phyloP scores from a whole-genome alignment of 1,140 invertebrate genomes.

The Diploscapter pachys region DNA sequence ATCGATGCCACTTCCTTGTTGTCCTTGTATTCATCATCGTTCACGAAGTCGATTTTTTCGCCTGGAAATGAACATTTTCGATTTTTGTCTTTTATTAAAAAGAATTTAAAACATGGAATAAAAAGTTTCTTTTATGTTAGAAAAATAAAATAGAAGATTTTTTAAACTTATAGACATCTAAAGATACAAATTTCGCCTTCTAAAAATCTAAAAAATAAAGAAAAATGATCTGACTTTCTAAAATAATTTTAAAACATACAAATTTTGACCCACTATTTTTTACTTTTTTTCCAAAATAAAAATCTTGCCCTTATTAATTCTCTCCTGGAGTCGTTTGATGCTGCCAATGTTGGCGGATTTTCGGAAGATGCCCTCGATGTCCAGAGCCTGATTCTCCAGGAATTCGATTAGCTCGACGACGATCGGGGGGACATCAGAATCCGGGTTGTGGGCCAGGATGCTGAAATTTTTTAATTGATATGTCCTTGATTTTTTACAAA shows the following conservation, averaged over 20 bases:
- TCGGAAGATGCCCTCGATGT: conserved; percentile 63
- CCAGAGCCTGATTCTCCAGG: conserved; percentile 60
- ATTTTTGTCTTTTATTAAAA: too few relatives aligned
- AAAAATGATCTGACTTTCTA: too few relatives aligned
- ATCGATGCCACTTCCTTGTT: conserved; percentile 58
- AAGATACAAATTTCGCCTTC: too few relatives aligned
- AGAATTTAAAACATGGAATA: too few relatives aligned
- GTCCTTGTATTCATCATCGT: conserved; percentile 46
- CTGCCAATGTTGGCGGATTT: conserved; percentile 60
- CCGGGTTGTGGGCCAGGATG: conserved; percentile 61
- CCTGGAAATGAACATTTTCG: conserved; percentile 34
- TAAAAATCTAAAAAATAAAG: too few relatives aligned
- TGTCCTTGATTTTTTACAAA: too few relatives aligned
- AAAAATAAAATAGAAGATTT: too few relatives aligned
- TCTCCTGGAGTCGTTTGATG: conserved; percentile 61
- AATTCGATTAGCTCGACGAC: conserved; percentile 61
- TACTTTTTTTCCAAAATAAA: not conserved
- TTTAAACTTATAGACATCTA: too few relatives aligned
- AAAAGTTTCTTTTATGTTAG: too few relatives aligned
- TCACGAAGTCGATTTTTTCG: conserved; percentile 53
- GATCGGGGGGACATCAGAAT: conserved; percentile 61
- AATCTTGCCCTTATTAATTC: conserved; percentile 61
- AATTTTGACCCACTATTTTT: too few relatives aligned
- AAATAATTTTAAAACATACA: too few relatives aligned
- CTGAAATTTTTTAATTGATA: conserved; percentile 47